Percentiles rank a stretch among this genome's conserved stretches.
These are phyloP conservation scores for Zelostemma sp. DNA, from an alignment of 1,140 invertebrate genomes.

Conservation along the genomic window DNA sequence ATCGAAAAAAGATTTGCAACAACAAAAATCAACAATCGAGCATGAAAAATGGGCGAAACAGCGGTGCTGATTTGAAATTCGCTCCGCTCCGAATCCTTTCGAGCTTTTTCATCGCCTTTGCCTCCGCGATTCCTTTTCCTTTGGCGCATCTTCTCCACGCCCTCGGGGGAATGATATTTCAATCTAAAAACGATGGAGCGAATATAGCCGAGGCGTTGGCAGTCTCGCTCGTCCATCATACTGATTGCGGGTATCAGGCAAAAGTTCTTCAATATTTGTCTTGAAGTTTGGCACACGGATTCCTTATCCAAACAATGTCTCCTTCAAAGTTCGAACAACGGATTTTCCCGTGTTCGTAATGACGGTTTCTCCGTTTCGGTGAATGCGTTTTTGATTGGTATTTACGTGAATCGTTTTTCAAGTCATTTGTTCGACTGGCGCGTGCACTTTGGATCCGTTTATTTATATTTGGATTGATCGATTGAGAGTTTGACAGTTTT, in stretches of 20 bases:
- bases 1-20: background rate
- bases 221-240: conserved; percentile 6
- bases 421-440: too few species aligned
- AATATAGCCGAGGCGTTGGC: conserved; percentile 4
- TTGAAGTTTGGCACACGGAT: background rate
- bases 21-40: background rate
- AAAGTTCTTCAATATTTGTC: conserved; percentile 7
- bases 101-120: background rate
- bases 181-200: conserved; percentile 10
- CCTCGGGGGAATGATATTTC: conserved; percentile 9
- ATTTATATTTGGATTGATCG: too few species aligned
- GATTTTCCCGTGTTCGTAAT: too few species aligned
- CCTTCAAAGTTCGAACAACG: too few species aligned
- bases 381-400: too few species aligned
- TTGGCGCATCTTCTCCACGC: too few species aligned
- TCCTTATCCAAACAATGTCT: background rate
- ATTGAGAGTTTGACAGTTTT: too few species aligned
- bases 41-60: background rate
- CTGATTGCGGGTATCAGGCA: conserved; percentile 3
- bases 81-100: background rate
- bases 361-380: too few species aligned
- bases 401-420: too few species aligned
- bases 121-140: background rate
- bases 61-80: background rate
- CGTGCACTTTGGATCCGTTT: too few species aligned